Evolutionary conservation across 2,888 invertebrate species (phyloP), one percentile per base, ranked within the genome.

Genomic region (Hydrotaea cyrtoneurina): DNA sequence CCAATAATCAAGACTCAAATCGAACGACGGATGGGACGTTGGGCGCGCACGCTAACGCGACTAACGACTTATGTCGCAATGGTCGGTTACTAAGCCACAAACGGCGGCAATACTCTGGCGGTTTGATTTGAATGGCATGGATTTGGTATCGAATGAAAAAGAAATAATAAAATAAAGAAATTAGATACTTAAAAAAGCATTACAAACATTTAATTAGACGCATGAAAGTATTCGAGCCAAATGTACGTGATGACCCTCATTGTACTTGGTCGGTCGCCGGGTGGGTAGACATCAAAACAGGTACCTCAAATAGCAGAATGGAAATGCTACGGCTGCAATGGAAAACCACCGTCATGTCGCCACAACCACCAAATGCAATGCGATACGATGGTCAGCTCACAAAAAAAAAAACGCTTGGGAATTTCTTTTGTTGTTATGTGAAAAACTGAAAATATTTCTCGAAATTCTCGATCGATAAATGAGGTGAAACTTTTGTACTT

Each of bases 181-280:
- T 82, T 82, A 76, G 79, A 74, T 80, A 85, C 50, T 85, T 73
- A 82, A 77, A 59, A 77, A 76, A 81, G 64, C 72, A 84, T 84
- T 81, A 81, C 75, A n/a, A 79, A 53, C 50, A 59, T 59, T 79
- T 69, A 85, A 79, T 82, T 46, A 73, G 82, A 74, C 17, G 26
- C 85, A 82, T 82, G 82, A 74, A 80, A 80, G 39, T 85, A 85
- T 85, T 82, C 74, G 79, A 79, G 23, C 19, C 5, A 72, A 66
- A 64, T 21, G 53, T 57, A 85, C 85, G 85, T 85, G 82, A 73
- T 82, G 85, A 82, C 82, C 82, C 85, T 77, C 76, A 82, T 77
- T 59, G 72, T 15, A 69, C 39, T 13, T 55, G 55, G 55, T 55
- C 21, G 55, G 19, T 59, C 26, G 55, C 55, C 11, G 11, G 21